A percentile compares a stretch with the other conserved stretches of the same genome.
These are phyloP conservation scores for Zoroaster sp. DNA, from an alignment of 53 echinoderm and acorn worm genomes.

Conservation along the genomic window DNA sequence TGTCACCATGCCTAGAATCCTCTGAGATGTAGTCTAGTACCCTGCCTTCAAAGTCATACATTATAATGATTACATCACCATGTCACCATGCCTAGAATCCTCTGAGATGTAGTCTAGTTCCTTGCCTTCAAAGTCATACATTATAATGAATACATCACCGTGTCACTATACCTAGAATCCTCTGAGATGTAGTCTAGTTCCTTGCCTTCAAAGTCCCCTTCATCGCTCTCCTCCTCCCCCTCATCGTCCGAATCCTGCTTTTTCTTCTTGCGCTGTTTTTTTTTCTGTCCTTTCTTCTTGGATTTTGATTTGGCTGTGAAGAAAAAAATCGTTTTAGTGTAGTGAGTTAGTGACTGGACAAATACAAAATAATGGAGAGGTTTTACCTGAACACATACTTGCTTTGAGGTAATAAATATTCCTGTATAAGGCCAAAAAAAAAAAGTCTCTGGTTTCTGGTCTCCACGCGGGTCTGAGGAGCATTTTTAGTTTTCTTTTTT, in stretches of 20 bases:
- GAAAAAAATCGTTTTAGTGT: background rate
- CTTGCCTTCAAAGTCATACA: slow-evolving; percentile 84
- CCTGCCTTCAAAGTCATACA: slow-evolving; percentile 72
- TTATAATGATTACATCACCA: background rate
- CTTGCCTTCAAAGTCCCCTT: slow-evolving; percentile 94
- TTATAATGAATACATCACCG: background rate
- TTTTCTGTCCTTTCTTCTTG: slow-evolving; percentile 47
- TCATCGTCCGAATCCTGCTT: slow-evolving; percentile 87
- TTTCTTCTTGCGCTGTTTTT: slow-evolving; percentile 58
- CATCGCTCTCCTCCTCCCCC: slow-evolving; percentile 95
- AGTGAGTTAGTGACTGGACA: no score
- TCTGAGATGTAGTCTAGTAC: slow-evolving; percentile 88
- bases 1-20: slow-evolving; percentile 63
- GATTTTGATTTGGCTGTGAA: slow-evolving; percentile 47
- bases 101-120: slow-evolving; percentile 98
- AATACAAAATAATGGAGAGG: background rate
- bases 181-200: slow-evolving; percentile 98
- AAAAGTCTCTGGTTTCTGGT: no score
- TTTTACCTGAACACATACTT: background rate
- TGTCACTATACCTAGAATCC: slow-evolving; percentile 72
- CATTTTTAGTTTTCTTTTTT: no score
- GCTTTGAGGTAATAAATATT: no score
- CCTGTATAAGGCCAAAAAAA: no score
- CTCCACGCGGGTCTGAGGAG: no score
- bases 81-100: slow-evolving; percentile 71